These are phyloP conservation scores for Leucophora obtusa DNA, from an alignment of 2,888 invertebrate species.

Conservation along the genomic window DNA sequence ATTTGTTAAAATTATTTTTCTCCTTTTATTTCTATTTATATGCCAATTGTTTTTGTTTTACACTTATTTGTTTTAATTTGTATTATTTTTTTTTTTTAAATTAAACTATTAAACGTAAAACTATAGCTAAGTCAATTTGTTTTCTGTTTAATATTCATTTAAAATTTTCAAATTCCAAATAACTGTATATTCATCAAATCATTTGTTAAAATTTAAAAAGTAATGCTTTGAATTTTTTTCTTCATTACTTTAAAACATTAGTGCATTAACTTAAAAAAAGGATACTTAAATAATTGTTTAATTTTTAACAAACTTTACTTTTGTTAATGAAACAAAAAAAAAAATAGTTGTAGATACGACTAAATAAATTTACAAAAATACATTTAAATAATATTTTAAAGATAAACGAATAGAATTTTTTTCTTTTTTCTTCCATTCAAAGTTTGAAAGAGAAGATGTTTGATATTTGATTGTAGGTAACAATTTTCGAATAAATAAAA, in stretches of 20 bases:
- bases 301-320: conserved; percentile 56
- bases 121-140: conserved; percentile 41
- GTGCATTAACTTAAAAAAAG: conserved; percentile 36
- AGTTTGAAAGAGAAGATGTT: conserved; percentile 9
- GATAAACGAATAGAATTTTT: conserved; percentile 31
- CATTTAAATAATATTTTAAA: conserved; percentile 49
- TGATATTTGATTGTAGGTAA: conserved; percentile 26
- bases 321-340: conserved; percentile 53
- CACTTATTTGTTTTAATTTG: conserved; percentile 34
- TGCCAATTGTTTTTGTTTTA: conserved; percentile 31
- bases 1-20: too few species aligned
- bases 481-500: conserved; percentile 1
- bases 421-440: not conserved
- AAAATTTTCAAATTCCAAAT: conserved; percentile 28
- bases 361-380: conserved; percentile 56
- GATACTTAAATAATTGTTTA: conserved; percentile 29
- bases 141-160: conserved; percentile 19
- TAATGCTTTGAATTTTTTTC: conserved; percentile 17
- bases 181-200: conserved; percentile 11
- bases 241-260: conserved; percentile 36
- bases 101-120: conserved; percentile 57
- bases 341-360: conserved; percentile 44
- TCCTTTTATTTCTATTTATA: conserved; percentile 27
- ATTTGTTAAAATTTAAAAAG: conserved; percentile 4
- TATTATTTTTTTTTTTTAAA: conserved; percentile 18